Percentiles rank a stretch among this genome's conserved stretches.
phyloP scores from a whole-genome alignment of 2,888 invertebrate genomes.

The Plebejus melissa region DNA sequence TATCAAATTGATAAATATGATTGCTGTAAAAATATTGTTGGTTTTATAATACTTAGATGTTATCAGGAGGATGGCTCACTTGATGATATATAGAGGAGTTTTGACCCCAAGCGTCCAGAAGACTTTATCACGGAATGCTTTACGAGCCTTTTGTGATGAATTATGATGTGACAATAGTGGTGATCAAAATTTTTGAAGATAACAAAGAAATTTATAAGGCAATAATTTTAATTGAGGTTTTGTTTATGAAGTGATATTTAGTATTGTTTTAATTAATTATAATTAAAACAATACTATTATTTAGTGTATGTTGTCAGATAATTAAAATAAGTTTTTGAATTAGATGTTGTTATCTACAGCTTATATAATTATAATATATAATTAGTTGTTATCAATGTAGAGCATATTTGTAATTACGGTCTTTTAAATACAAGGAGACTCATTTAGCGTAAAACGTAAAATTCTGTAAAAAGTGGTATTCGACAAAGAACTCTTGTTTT shows the following conservation, averaged over 20 bases:
- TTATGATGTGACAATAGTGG: constrained; percentile 9
- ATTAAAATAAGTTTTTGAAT: neutral
- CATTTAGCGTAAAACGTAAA: neutral
- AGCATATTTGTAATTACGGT: neutral
- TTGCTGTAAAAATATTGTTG: constrained; percentile 40
- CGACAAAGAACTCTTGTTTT: neutral
- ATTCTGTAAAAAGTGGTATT: neutral
- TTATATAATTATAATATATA: neutral
- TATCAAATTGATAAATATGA: constrained; percentile 45
- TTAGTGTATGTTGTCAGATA: neutral
- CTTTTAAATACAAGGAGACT: neutral
- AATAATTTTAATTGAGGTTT: neutral
- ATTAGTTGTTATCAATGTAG: neutral
- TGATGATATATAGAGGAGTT: constrained; percentile 27
- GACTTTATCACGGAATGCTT: constrained; percentile 23
- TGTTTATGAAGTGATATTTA: constrained; percentile 11
- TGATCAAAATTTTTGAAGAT: neutral
- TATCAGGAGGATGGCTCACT: constrained; percentile 33
- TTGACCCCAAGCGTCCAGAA: constrained; percentile 16
- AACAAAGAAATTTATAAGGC: neutral
- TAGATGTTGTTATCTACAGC: neutral
- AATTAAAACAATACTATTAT: no score
- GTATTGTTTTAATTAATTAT: neutral
- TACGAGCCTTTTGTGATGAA: constrained; percentile 4
- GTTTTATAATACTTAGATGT: constrained; percentile 36